Evolutionary conservation across 1,140 invertebrate species (phyloP).

Genomic region (Caenorhabditis brenneri): DNA sequence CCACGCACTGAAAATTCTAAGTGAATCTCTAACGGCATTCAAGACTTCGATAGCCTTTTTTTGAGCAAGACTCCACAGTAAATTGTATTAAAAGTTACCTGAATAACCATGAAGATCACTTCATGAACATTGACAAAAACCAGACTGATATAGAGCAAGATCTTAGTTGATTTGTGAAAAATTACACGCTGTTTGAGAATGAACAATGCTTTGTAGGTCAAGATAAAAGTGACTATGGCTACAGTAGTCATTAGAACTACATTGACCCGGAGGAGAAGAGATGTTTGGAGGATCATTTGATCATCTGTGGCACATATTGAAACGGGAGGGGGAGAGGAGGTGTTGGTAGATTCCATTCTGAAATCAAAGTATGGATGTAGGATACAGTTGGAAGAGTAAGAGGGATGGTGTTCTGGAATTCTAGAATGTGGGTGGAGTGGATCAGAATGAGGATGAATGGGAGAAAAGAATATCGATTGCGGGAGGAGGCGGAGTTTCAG

Average conservation of each 20-base stretch:
- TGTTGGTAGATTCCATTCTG: background rate
- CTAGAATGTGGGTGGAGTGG: no score
- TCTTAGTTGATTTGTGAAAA: constrained; percentile 10
- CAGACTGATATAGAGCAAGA: background rate
- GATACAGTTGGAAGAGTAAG: no score
- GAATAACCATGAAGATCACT: constrained; percentile 7
- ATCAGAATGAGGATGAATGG: no score
- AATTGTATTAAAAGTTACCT: no score
- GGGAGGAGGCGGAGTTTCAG: no score
- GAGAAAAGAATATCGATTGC: no score
- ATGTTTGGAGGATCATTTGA: constrained; percentile 33
- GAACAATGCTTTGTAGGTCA: background rate
- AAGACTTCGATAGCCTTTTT: no score
- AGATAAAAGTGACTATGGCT: constrained; percentile 9
- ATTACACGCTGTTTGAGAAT: background rate
- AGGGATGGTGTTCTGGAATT: no score
- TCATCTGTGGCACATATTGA: constrained; percentile 17
- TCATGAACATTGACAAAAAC: constrained; percentile 15
- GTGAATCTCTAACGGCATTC: no score
- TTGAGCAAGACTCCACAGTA: no score
- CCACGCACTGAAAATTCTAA: background rate
- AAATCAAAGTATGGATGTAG: no score
- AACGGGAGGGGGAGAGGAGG: no score
- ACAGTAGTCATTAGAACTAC: constrained; percentile 33
- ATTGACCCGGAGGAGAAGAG: constrained; percentile 4